Conservation (phyloP, 2,113 vertebrate species). For the Aramus guarauna region DNA sequence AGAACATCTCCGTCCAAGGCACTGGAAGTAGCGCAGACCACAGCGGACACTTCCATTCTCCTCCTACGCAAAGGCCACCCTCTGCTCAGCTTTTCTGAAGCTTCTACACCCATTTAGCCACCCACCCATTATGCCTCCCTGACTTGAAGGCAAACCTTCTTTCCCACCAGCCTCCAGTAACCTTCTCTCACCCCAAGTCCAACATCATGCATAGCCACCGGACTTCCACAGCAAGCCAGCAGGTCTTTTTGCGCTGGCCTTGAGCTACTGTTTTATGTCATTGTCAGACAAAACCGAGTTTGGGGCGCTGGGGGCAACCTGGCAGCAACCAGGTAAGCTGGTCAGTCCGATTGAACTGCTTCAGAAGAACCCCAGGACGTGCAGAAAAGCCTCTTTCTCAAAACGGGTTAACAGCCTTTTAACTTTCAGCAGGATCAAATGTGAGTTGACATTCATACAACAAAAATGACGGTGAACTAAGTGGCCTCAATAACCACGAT, state of each 20-base stretch:
- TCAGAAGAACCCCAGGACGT: not conserved
- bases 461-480: not conserved
- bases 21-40: not conserved
- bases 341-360: not conserved
- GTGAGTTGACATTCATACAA: not conserved
- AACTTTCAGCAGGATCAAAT: not conserved
- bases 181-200: not conserved
- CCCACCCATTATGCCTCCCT: not conserved
- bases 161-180: not conserved
- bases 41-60: not conserved
- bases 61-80: too few relatives aligned
- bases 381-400: not conserved
- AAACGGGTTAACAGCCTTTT: not conserved
- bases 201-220: not conserved
- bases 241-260: not conserved
- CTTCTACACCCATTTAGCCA: not conserved
- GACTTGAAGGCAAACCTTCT: not conserved
- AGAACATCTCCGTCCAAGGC: not conserved
- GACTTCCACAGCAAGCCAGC: not conserved
- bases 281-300: not conserved
- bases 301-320: not conserved
- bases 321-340: not conserved
- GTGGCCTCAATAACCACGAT: not conserved
- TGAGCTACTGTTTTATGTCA: not conserved
- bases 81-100: not conserved